Evolutionary conservation across 2,888 invertebrate species (phyloP), one percentile per base, ranked within the genome.

Genomic region (Mechanitis mazaeus): DNA sequence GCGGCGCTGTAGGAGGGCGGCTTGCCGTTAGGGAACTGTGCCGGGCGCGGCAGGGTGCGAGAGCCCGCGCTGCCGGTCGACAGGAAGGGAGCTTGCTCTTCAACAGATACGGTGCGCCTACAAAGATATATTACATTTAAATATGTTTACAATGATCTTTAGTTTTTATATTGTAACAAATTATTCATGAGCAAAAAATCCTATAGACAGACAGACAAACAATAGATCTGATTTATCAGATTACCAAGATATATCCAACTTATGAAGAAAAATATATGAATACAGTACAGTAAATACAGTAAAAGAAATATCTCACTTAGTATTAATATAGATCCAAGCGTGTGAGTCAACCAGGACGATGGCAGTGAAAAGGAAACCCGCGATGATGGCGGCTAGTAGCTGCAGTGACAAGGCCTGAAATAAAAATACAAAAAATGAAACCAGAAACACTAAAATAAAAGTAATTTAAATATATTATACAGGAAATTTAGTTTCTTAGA

Each of bases 311-410:
- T 67, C 80, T 92, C 88, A 94, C 97, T 95, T 94, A 87, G 96
- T 97, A 76, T 97, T 94, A 70, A 98, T 97, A 79, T 98, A 97
- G 80, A 98, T 97, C 98, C 98, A 98, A 7, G 98, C 97, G 77
- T 98, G 97, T 3, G 97, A 98, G 80, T 98, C 97, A 59, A 98
- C 94, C 92, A 98, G 96, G 58, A 98, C 97, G 72, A 98, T 94
- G 42, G 97, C 93, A 0, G 98, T 97, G 82, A 98, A 94, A 72
- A 98, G 91, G 69, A 98, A 92, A 11, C 98, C 98, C 45, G 97
- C 95, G 47, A 95, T 93, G 47, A 96, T 93, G 64, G 97, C 95
- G 42, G 97, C 96, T 64, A 96, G 88, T 71, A 98, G 91, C 92
- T 98, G 96, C 61, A 98, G 92, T 2, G 95, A 94, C 68, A 97